phyloP scores from a whole-genome alignment of 2,797 vertebrate genomes.

The Tapera naevia region DNA sequence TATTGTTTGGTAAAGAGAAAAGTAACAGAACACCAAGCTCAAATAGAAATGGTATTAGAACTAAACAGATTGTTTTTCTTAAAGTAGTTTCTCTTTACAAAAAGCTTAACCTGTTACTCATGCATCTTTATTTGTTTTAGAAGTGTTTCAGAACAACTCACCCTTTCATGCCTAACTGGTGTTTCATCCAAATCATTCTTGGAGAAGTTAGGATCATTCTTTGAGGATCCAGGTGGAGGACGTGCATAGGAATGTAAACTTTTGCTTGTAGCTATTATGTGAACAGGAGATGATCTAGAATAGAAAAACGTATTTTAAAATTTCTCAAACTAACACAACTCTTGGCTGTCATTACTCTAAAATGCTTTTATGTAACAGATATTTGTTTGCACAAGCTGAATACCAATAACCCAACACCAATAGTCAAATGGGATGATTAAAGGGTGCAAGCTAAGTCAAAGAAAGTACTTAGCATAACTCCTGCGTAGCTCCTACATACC shows the following conservation, averaged over 20 bases:
- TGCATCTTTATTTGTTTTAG: not conserved
- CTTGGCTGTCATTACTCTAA: not conserved
- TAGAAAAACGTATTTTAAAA: conserved; percentile 22
- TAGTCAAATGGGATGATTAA: not conserved
- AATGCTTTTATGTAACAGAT: not conserved
- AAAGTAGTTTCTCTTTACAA: not conserved
- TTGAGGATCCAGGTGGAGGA: conserved; percentile 89
- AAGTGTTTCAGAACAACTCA: conserved; percentile 51
- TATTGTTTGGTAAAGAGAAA: not conserved
- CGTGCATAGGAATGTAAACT: conserved; percentile 99
- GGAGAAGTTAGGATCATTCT: conserved; percentile 85
- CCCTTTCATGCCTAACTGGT: conserved; percentile 80
- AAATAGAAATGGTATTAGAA: not conserved
- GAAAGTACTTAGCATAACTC: not conserved
- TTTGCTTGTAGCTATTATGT: conserved; percentile 97
- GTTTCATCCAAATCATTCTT: conserved; percentile 88
- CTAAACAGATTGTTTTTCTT: not conserved
- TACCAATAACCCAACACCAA: not conserved
- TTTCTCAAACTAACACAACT: not conserved
- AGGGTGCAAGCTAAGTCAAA: not conserved
- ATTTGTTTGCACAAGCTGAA: not conserved
- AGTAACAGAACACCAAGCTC: not conserved
- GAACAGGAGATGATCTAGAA: conserved; percentile 95
- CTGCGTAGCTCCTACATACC: not conserved
- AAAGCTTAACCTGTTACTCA: not conserved